Evolutionary conservation across 2,113 vertebrate genomes (phyloP).

Genomic region (Pomatorhinus ruficollis): DNA sequence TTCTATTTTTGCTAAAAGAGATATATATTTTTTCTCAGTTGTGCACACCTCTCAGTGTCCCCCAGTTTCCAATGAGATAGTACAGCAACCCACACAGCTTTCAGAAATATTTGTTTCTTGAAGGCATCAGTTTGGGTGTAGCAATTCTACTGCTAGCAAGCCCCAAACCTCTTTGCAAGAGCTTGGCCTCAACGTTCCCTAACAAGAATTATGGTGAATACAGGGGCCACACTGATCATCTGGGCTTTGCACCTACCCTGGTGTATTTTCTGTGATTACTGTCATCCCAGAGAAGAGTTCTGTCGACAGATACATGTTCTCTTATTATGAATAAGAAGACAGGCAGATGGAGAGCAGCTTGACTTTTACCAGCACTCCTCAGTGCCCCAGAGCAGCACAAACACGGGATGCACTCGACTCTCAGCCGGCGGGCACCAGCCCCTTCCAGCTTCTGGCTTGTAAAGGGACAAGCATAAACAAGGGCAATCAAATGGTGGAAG

Average conservation of each 20-base stretch:
- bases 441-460: not conserved
- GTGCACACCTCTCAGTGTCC: accelerated
- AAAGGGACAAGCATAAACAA: not conserved
- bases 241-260: not conserved
- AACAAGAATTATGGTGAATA: not conserved
- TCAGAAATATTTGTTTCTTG: not conserved
- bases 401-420: accelerated
- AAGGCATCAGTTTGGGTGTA: not conserved
- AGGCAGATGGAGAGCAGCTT: not conserved
- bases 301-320: not conserved
- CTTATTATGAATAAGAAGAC: not conserved
- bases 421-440: not conserved
- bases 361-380: not conserved
- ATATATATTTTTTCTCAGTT: not conserved
- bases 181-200: not conserved
- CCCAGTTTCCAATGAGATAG: not conserved
- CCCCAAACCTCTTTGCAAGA: not conserved
- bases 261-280: not conserved
- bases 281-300: not conserved
- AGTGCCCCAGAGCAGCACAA: not conserved
- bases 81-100: not conserved
- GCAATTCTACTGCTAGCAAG: not conserved
- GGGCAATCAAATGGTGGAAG: not conserved
- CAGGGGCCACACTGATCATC: not conserved
- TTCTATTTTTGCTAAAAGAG: not conserved